Conservation (phyloP, 1,140 invertebrate genomes). For the Agraylea sexmaculata region DNA sequence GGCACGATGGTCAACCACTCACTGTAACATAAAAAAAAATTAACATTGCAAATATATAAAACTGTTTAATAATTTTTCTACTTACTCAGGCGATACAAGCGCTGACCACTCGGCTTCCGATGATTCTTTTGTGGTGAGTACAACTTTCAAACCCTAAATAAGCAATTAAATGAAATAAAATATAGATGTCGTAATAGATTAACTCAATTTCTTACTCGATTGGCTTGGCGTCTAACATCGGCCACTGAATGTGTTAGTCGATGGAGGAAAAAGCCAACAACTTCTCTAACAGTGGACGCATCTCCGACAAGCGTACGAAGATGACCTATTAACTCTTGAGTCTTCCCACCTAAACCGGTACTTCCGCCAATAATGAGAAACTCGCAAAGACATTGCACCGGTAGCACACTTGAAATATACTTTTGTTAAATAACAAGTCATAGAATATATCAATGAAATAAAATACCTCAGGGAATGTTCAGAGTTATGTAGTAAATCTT, state of each 20-base stretch:
- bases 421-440: neutral
- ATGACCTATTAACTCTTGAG: constrained; percentile 61
- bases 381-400: constrained; percentile 93
- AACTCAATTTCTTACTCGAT: constrained; percentile 22
- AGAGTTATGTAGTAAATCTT: constrained; percentile 84
- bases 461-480: constrained; percentile 64
- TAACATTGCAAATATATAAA: constrained; percentile 4
- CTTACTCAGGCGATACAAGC: constrained; percentile 37
- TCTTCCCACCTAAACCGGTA: constrained; percentile 53
- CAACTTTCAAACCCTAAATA: constrained; percentile 51
- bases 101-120: constrained; percentile 36
- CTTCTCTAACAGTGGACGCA: constrained; percentile 53
- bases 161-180: constrained; percentile 6
- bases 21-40: constrained; percentile 25
- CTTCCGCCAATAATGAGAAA: constrained; percentile 72
- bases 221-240: constrained; percentile 60
- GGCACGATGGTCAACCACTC: constrained; percentile 73
- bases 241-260: constrained; percentile 73
- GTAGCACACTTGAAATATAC: constrained; percentile 52
- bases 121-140: constrained; percentile 32
- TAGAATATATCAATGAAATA: constrained; percentile 23
- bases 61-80: constrained; percentile 15
- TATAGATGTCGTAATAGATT: constrained; percentile 41
- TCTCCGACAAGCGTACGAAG: constrained; percentile 55
- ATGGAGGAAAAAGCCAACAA: constrained; percentile 85